Base-by-base conservation (phyloP, 2,113 vertebrate genomes). In the Gallinago jamesoni region DNA sequence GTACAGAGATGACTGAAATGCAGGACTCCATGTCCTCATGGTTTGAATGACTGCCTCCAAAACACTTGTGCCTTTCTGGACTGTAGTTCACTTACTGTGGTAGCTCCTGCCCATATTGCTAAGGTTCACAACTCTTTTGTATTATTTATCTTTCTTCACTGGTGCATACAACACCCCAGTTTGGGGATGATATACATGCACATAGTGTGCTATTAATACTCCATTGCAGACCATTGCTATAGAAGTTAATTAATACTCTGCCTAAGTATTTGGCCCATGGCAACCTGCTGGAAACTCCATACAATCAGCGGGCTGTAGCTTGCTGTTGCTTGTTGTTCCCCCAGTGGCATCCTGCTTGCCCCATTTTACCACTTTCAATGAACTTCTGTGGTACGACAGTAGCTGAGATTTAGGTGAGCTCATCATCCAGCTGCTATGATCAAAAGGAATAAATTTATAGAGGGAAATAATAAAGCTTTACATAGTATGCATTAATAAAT, bases 181-280 rank as follows among this genome's bases (percentile, higher is more conserved):
- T 90, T 92, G 70, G 41, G 62, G 76, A 86, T 87, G 37, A 80
- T 76, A 47, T 56, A 52, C 56, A 50, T 31, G 47, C 25, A 17
- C 63, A 64, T 28, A n/a, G 15, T 33, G 45, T 69, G 57, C 74
- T 93, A 48, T 72, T 79, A 89, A 69, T 82, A 87, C 70, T 52
- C 69, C 16, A 72, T 79, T 89, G 66, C 84, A 89, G 79, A 90
- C 74, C 70, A 84, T 84, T 92, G 75, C 73, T 92, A 45, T 2
- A 87, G 66, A 89, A 96, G 87, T 91, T 92, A 94, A 93, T 91
- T 96, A 91, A 96, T 91, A 89, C 91, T 89, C 69, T 78, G 64
- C 57, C 48, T 95, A 84, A 96, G 73, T 84, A 70, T 62, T 78
- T 69, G 79, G 80, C 84, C 89, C 60, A 77, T 94, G 80, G 91